Percentiles rank a stretch among this genome's conserved stretches.
Evolutionary conservation across 2,113 vertebrate species (phyloP).

Genomic region (cat (Felis catus)): DNA sequence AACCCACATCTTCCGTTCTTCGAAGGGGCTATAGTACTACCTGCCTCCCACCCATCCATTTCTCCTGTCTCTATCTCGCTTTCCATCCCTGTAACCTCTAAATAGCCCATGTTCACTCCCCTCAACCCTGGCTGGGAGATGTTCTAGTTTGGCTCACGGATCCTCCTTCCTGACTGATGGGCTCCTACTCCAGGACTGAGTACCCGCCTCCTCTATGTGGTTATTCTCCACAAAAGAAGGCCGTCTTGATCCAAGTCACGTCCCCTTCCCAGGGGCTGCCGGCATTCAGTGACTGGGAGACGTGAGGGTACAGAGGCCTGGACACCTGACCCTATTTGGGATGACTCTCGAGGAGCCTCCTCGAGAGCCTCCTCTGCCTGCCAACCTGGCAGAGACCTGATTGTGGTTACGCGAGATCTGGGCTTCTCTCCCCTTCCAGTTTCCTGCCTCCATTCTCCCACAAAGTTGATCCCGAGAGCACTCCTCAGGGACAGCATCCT

Average conservation of each 20-base stretch:
- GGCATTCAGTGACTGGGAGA: not conserved
- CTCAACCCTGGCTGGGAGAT: not conserved
- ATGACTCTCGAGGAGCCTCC: not conserved
- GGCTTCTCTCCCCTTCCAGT: not conserved
- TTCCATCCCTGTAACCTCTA: not conserved
- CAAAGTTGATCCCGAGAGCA: not conserved
- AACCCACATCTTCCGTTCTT: not conserved
- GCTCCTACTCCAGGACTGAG: not conserved
- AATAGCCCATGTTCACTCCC: not conserved
- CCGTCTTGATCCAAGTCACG: not conserved
- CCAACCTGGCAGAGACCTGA: not conserved
- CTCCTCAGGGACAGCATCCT: not conserved
- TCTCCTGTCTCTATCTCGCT: not conserved
- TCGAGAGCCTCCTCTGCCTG: too few species aligned
- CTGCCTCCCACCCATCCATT: not conserved
- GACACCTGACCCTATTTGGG: accelerated
- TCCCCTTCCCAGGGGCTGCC: not conserved
- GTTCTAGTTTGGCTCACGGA: not conserved
- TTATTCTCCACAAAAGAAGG: not conserved
- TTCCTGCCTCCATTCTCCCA: not conserved
- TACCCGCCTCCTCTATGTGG: accelerated
- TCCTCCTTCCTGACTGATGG: not conserved
- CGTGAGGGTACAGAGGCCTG: not conserved
- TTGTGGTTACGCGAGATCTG: accelerated
- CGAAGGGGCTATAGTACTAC: not conserved